Evolutionary conservation across 1,140 invertebrate species (phyloP).

Genomic region (Choristoneura fumiferana): DNA sequence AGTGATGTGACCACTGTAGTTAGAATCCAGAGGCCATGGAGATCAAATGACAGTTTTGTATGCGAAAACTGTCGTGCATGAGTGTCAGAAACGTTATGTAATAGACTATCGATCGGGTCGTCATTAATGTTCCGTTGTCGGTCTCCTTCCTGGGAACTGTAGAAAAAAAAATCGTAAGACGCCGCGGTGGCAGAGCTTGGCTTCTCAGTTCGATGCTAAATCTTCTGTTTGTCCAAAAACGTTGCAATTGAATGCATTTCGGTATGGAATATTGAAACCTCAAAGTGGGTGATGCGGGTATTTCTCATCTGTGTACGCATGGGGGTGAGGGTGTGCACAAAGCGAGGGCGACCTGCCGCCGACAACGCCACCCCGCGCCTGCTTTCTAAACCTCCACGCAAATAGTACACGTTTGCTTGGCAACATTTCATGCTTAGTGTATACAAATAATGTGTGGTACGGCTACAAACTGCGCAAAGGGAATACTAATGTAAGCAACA

Average conservation of each 20-base stretch:
- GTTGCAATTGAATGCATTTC: constrained; percentile 72
- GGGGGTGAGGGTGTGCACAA: constrained; percentile 39
- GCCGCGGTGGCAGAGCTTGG: no score
- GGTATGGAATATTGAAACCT: constrained; percentile 74
- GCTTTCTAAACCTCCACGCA: constrained; percentile 73
- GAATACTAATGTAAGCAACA: constrained; percentile 65
- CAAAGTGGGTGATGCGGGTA: constrained; percentile 63
- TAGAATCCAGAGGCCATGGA: no score
- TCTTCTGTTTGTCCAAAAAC: constrained; percentile 68
- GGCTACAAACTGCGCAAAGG: constrained; percentile 70
- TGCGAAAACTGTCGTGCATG: no score
- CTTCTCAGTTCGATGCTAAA: no score
- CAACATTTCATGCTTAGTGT: constrained; percentile 77
- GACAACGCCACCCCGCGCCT: constrained; percentile 41
- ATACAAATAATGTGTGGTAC: constrained; percentile 73
- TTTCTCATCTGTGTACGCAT: constrained; percentile 65
- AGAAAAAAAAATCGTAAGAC: no score
- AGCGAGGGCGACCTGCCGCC: constrained; percentile 37
- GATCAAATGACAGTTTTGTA: no score
- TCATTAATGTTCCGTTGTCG: no score
- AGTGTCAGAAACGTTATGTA: no score
- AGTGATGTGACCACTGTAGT: no score
- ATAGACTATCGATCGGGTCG: no score
- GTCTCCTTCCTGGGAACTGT: no score
- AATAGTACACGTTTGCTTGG: constrained; percentile 76